phyloP scores from a whole-genome alignment of 2,113 vertebrate genomes.

The Pyxicephalus adspersus region DNA sequence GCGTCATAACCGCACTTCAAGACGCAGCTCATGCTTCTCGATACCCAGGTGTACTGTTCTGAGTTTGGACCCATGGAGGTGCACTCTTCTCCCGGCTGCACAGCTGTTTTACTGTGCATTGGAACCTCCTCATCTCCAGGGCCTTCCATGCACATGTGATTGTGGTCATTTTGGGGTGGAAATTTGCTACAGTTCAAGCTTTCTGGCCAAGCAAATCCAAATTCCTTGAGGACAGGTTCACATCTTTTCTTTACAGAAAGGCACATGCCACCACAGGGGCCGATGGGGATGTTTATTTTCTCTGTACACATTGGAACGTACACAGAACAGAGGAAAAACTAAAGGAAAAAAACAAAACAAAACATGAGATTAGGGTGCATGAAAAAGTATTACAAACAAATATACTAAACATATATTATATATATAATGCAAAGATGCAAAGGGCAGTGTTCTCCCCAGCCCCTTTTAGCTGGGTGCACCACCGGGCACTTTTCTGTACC shows the following conservation, averaged over 20 bases:
- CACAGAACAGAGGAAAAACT: conserved; percentile 98
- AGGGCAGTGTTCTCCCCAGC: too few relatives aligned
- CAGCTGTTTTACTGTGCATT: conserved; percentile 77
- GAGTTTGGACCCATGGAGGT: conserved; percentile 80
- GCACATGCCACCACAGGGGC: conserved; percentile 97
- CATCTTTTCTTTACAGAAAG: conserved; percentile 93
- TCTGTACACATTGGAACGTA: conserved; percentile 99
- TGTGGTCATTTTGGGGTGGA: conserved; percentile 96
- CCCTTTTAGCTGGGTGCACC: too few relatives aligned
- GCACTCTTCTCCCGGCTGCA: conserved; percentile 89
- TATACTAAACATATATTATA: too few relatives aligned
- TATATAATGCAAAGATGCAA: too few relatives aligned
- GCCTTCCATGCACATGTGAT: conserved; percentile 99
- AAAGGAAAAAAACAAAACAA: conserved; percentile 55
- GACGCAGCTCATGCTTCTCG: conserved; percentile 87
- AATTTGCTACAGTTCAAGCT: conserved; percentile 96
- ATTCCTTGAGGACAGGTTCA: conserved; percentile 92
- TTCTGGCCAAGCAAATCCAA: conserved; percentile 95
- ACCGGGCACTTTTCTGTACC: too few relatives aligned
- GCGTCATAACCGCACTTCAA: conserved; percentile 95
- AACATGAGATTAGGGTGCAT: too few relatives aligned
- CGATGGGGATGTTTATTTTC: conserved; percentile 97
- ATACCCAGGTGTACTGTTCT: conserved; percentile 94
- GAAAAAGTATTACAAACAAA: too few relatives aligned
- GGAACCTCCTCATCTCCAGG: conserved; percentile 90